Evolutionary conservation across 2,113 vertebrate species (phyloP).

Genomic region (Laticauda laticaudata): DNA sequence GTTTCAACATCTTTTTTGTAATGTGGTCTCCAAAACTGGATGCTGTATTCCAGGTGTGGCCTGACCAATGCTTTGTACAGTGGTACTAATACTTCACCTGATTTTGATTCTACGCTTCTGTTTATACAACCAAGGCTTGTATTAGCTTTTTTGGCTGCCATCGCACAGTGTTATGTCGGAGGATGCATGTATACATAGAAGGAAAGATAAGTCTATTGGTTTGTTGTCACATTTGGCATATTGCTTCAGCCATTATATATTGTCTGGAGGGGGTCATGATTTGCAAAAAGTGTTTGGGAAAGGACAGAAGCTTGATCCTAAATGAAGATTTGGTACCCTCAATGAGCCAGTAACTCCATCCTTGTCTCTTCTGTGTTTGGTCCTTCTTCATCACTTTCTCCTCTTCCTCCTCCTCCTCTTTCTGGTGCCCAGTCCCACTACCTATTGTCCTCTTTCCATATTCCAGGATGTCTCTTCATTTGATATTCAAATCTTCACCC

Average conservation of each 20-base stretch:
- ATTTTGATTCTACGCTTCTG: too few relatives aligned
- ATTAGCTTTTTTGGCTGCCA: too few relatives aligned
- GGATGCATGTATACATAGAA: background rate
- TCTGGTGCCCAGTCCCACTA: background rate
- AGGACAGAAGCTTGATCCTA: background rate
- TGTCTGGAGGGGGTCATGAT: background rate
- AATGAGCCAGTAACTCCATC: background rate
- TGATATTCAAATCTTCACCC: background rate
- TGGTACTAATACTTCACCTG: too few relatives aligned
- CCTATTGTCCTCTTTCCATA: background rate
- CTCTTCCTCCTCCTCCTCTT: background rate
- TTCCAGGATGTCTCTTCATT: background rate
- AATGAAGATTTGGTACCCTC: background rate
- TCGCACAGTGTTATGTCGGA: too few relatives aligned
- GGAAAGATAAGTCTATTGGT: background rate
- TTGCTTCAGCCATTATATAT: background rate
- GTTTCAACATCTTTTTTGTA: too few relatives aligned
- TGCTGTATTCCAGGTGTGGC: too few relatives aligned
- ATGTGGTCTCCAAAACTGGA: too few relatives aligned
- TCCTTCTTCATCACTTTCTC: background rate
- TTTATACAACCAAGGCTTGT: too few relatives aligned
- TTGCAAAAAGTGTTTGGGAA: background rate
- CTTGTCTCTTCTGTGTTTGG: background rate
- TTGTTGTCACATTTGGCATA: background rate
- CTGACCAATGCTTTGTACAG: too few relatives aligned